Base-by-base conservation (phyloP, 2,113 vertebrate genomes). In the Poecile atricapillus region DNA sequence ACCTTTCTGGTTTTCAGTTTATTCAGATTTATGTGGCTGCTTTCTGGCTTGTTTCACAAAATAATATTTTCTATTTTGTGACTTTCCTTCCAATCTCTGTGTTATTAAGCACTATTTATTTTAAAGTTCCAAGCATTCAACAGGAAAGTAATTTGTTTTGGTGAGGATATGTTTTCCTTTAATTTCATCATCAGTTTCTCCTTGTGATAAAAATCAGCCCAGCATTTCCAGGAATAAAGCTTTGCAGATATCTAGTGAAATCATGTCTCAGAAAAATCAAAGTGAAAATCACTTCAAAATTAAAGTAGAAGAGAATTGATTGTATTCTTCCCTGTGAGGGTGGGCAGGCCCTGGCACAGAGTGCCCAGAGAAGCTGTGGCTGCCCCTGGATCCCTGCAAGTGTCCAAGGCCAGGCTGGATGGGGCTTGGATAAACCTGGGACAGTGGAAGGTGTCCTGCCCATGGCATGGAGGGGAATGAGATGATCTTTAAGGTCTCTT, bases 21-120 rank as follows among this genome's bases (percentile, higher is more conserved):
- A 83, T 89, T 85, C 68, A 92, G 93, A 96, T 94, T 89, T 91
- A 91, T 77, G 60, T 64, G n/a, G 4, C 17, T 96, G 10, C 78
- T 39, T 91, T 87, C 67, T 89, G 62, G 25, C 31, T 43, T 52
- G 28, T 86, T 93, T 91, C 93, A 88, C 23, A 86, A 86, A 87
- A 86, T 84, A 91, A 79, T 90, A 31, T 55, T 67, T 80, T 59
- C 56, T 27, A 63, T 75, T 87, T 44, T 68, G 30, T 77, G 60
- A 43, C 23, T 90, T 91, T 55, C n/a, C 28, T 86, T 94, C 52
- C 56, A 86, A 49, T 79, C 53, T 62, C 55, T 53, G 22, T 74
- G 24, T 80, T 81, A 56, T 15, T 71, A 71, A 93, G 39, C 31
- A 65, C 16, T 78, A 55, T 83, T 91, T 95, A 92, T 88, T 91